A percentile compares a stretch with the other conserved stretches of the same genome.
phyloP scores from a whole-genome alignment of 2,888 invertebrate genomes.

The Rhagophthalmus giganteus region DNA sequence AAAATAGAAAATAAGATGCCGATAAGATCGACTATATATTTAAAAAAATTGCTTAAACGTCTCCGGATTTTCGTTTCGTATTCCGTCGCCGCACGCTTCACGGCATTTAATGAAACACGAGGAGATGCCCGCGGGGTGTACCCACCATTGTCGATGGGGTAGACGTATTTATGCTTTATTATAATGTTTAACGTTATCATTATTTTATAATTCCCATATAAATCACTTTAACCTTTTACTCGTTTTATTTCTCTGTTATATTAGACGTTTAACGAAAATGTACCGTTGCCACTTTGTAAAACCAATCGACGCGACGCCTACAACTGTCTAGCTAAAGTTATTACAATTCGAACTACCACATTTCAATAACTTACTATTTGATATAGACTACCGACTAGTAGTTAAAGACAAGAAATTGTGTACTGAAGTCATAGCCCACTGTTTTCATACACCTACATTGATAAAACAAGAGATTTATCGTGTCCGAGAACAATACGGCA shows the following conservation, averaged over 20 bases:
- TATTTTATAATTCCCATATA: conserved; percentile 28
- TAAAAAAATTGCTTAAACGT: no score
- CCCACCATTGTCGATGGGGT: conserved; percentile 27
- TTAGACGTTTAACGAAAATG: conserved; percentile 14
- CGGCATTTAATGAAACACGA: conserved; percentile 23
- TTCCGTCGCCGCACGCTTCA: conserved; percentile 15
- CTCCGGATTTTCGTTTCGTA: no score
- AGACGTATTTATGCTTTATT: conserved; percentile 19
- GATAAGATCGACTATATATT: no score
- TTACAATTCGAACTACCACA: conserved; percentile 18
- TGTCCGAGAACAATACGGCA: conserved; percentile 33
- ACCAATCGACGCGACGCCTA: conserved; percentile 21
- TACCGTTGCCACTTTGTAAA: conserved; percentile 4
- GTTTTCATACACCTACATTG: conserved; percentile 36
- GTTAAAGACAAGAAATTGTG: conserved; percentile 24
- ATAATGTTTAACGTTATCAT: conserved; percentile 29
- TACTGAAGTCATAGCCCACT: conserved; percentile 36
- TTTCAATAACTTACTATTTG: conserved; percentile 18
- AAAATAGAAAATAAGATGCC: no score
- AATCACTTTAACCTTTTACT: conserved; percentile 20
- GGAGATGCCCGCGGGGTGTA: conserved; percentile 16
- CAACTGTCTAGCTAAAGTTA: conserved; percentile 15
- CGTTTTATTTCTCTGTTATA: conserved; percentile 27
- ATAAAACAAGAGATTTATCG: conserved; percentile 37
- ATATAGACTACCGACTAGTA: conserved; percentile 26